Base-by-base conservation (phyloP, 2,888 invertebrate genomes). In the Platycheirus rosarum region DNA sequence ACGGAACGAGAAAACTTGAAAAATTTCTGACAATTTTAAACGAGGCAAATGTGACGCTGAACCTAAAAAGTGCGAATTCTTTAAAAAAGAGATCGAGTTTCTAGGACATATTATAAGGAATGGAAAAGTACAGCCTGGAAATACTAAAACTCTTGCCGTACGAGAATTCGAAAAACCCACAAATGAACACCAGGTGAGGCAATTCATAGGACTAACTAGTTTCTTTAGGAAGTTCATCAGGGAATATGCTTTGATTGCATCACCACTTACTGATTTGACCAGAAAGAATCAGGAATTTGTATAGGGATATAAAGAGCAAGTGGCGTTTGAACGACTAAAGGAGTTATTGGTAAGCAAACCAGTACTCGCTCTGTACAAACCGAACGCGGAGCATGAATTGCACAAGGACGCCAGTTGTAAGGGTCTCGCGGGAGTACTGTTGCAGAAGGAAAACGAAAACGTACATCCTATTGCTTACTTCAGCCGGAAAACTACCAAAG, bases 181-280 rank as follows among this genome's bases (percentile, higher is more conserved):
- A 2, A 35, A 11, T 8, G 35, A 35, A 35, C 35, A 35, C 8
- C 35, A 35, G 35, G 35, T 35, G 11, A 35, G 35, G 9, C 35
- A 35, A 35, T 35, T 35, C 11, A 35, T 35, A 2, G 35, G 35
- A 2, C 11, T 35, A 35, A 35, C 35, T 2, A 35, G 8, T 8
- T 35, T 35, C 11, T 35, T 35, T 63, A 66, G 86, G 5, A 86
- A 86, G 63, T 88, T 86, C 26, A 70, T 88, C 2, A 85, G 70
- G 11, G 40, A 71, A 71, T 49, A 85, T 14, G 16, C 55, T 6
- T 9, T 35, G 14, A 40, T 51, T 2, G 65, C 65, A 11, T 7
- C 37, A 49, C 65, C 65, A 11, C 40, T 51, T 1, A 51, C 42
- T 9, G 29, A 66, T 5, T 29, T 66, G 8, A 66, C 65, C 2